Evolutionary conservation across 2,113 vertebrate species (phyloP).

Genomic region (Cynocephalus volans): DNA sequence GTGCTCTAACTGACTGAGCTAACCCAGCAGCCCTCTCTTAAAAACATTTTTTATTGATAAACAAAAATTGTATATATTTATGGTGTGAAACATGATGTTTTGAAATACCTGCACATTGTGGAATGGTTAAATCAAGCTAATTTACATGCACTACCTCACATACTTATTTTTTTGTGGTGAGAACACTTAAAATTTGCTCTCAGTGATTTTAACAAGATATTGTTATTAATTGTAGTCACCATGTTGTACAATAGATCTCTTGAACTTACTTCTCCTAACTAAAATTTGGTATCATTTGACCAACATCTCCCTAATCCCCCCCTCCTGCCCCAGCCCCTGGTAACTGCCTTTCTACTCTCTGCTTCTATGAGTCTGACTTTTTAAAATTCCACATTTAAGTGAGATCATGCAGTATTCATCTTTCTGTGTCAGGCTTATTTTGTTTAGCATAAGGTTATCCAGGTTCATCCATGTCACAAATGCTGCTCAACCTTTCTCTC

Average conservation of each 20-base stretch:
- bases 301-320: background rate
- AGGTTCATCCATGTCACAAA: too few species aligned
- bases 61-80: background rate
- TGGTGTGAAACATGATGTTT: background rate
- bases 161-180: background rate
- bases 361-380: too few species aligned
- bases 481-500: too few species aligned
- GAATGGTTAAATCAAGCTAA: background rate
- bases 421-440: too few species aligned
- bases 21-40: too few species aligned
- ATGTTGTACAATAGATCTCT: background rate
- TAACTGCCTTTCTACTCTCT: too few species aligned
- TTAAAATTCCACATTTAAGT: too few species aligned
- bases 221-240: background rate
- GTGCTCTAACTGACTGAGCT: too few species aligned
- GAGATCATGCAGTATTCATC: too few species aligned
- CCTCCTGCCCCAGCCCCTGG: background rate
- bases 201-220: background rate
- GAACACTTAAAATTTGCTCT: too few species aligned
- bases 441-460: too few species aligned
- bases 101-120: background rate
- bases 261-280: background rate
- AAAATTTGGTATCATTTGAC: background rate
- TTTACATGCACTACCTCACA: background rate
- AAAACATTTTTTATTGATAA: background rate